phyloP scores from a whole-genome alignment of 1,140 invertebrate genomes.

The Sitodiplosis mosellana region DNA sequence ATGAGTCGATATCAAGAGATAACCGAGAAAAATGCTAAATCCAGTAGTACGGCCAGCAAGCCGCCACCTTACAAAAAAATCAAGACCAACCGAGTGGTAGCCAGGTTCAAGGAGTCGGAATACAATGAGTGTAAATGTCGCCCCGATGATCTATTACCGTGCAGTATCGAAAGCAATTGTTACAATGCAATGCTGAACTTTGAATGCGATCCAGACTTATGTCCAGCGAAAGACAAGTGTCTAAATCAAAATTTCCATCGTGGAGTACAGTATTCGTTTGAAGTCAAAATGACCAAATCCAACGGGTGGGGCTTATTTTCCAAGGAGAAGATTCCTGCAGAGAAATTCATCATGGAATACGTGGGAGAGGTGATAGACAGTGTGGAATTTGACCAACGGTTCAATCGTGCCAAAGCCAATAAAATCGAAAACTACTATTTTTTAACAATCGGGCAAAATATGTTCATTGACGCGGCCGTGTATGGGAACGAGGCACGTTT shows the following conservation, averaged over 20 bases:
- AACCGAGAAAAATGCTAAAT: conserved; percentile 22
- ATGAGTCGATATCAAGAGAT: conserved; percentile 21
- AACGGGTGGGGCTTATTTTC: conserved; percentile 78
- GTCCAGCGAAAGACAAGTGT: conserved; percentile 63
- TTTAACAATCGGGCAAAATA: conserved; percentile 72
- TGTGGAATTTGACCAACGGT: conserved; percentile 64
- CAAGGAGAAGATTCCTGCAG: conserved; percentile 48
- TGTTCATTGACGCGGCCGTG: conserved; percentile 87
- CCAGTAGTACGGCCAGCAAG: conserved; percentile 27
- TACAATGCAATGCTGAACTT: conserved; percentile 75
- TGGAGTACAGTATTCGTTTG: conserved; percentile 56
- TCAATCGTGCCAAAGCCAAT: conserved; percentile 58
- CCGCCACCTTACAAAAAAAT: conserved; percentile 62
- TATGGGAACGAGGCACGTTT: conserved; percentile 73
- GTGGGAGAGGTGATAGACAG: conserved; percentile 91
- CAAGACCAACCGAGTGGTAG: conserved; percentile 53
- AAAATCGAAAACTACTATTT: conserved; percentile 91
- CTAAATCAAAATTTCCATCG: conserved; percentile 76
- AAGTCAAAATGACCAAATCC: conserved; percentile 52
- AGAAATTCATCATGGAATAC: conserved; percentile 88
- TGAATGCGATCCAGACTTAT: conserved; percentile 69
- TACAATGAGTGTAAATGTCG: conserved; percentile 68
- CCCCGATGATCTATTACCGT: conserved; percentile 48
- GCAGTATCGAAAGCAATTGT: conserved; percentile 66
- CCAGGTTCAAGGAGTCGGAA: conserved; percentile 31